phyloP scores from a whole-genome alignment of 2,888 invertebrate species.

The Myopa testacea region DNA sequence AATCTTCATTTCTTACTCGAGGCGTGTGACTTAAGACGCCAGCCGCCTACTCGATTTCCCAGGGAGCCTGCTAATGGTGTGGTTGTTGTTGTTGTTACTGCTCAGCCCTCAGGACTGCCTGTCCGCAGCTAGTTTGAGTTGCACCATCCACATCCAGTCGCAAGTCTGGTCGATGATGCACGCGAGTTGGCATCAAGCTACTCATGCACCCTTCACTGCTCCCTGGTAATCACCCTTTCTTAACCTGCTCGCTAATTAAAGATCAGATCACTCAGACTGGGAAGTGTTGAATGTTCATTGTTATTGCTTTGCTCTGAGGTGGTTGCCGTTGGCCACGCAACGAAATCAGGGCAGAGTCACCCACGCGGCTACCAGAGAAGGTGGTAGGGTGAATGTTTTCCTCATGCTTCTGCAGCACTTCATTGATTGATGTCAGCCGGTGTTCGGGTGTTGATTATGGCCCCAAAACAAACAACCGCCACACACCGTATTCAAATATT shows the following conservation, averaged over 20 bases:
- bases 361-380: too few relatives aligned
- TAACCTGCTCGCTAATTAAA: background rate
- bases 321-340: too few relatives aligned
- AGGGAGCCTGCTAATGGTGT: slow-evolving; percentile 6
- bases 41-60: slow-evolving; percentile 24
- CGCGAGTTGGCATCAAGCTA: too few relatives aligned
- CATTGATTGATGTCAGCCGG: slow-evolving; percentile 2
- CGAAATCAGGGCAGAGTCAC: too few relatives aligned
- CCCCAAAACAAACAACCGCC: background rate
- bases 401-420: background rate
- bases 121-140: too few relatives aligned
- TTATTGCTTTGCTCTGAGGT: slow-evolving; percentile 9
- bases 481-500: background rate
- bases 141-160: too few relatives aligned
- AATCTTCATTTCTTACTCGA: background rate
- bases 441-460: background rate
- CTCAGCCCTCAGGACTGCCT: too few relatives aligned
- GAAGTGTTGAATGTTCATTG: background rate
- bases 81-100: background rate
- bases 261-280: background rate
- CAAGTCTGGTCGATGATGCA: too few relatives aligned
- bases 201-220: too few relatives aligned
- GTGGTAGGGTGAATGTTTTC: background rate
- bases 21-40: background rate
- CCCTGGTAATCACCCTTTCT: background rate